A percentile compares a stretch with the other conserved stretches of the same genome.
phyloP scores from a whole-genome alignment of 2,113 vertebrate genomes.

The Bubo blakistoni region DNA sequence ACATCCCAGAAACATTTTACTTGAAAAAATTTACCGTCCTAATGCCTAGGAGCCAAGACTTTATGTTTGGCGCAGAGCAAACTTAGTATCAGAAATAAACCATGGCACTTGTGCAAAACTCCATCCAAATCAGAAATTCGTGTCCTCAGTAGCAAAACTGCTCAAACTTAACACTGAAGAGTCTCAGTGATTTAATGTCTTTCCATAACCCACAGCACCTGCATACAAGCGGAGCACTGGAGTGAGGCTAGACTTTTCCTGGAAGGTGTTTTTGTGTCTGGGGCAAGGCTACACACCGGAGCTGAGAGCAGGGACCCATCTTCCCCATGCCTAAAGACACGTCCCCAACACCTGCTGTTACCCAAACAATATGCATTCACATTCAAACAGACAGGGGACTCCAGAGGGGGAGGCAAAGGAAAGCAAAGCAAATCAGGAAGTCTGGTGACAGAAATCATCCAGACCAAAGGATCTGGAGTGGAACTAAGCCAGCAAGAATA shows the following conservation, averaged over 20 bases:
- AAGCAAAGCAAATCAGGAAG: conserved; percentile 17
- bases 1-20: not conserved
- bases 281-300: fast-evolving
- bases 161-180: not conserved
- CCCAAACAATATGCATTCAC: not conserved
- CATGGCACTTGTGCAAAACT: not conserved
- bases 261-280: not conserved
- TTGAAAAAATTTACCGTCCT: not conserved
- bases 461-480: conserved; percentile 2
- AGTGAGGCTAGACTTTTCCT: not conserved
- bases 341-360: not conserved
- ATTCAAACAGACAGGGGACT: not conserved
- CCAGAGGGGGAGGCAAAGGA: not conserved
- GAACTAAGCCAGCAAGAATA: conserved; percentile 37
- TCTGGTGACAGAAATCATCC: conserved; percentile 1
- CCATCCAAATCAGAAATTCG: not conserved
- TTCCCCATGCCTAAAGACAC: not conserved
- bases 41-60: not conserved
- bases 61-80: not conserved
- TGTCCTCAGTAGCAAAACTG: not conserved
- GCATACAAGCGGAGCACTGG: fast-evolving
- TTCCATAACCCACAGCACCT: not conserved
- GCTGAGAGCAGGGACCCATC: not conserved
- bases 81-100: not conserved
- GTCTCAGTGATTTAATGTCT: not conserved